Conservation (phyloP, 2,797 vertebrate species). For the Phataginus tricuspis region DNA sequence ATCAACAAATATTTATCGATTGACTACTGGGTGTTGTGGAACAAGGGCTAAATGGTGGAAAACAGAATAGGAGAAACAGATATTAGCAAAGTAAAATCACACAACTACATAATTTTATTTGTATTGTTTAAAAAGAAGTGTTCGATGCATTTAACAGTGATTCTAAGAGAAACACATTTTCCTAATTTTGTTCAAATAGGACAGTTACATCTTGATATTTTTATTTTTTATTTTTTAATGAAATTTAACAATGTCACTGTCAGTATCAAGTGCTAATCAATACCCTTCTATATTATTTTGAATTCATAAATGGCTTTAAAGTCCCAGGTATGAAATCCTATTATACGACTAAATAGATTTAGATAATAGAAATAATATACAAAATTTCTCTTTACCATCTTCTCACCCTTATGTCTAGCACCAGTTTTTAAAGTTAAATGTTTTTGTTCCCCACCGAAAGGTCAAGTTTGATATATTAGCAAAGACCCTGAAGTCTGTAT, state of each 20-base stretch:
- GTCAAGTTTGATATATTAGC: conserved; percentile 59
- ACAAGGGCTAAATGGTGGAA: neutral
- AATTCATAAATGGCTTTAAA: neutral
- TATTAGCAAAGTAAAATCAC: neutral
- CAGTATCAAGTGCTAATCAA: neutral
- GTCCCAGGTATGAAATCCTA: neutral
- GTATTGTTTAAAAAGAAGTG: neutral
- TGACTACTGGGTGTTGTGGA: neutral
- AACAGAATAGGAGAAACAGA: neutral
- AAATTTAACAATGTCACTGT: neutral
- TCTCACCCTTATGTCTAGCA: conserved; percentile 45
- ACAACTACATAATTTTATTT: neutral
- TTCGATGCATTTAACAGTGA: neutral
- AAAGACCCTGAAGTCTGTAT: neutral
- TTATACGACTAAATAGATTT: neutral
- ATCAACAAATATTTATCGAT: neutral
- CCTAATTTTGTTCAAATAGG: neutral
- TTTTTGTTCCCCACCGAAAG: neutral
- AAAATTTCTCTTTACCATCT: neutral
- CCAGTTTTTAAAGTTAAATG: conserved; percentile 40
- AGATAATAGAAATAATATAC: neutral
- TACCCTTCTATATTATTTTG: neutral
- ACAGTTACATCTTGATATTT: neutral
- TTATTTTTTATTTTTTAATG: neutral
- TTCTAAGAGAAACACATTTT: neutral